Percentiles rank a stretch among this genome's conserved stretches.
Conservation (phyloP, 2,797 vertebrate genomes). For the Bucorvus abyssinicus region DNA sequence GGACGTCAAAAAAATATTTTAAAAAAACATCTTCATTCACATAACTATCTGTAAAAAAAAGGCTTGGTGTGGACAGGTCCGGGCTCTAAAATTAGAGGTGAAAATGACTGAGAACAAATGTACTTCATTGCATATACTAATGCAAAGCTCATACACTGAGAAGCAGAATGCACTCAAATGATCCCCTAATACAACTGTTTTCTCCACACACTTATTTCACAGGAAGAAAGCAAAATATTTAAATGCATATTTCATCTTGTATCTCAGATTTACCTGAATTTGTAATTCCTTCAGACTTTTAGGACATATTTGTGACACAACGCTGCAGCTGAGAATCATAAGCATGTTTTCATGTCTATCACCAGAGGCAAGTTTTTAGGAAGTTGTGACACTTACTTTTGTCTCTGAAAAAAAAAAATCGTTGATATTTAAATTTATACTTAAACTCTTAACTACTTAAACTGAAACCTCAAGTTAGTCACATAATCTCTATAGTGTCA, state of each 20-base stretch:
- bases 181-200: background rate
- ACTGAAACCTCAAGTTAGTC: background rate
- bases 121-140: background rate
- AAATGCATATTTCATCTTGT: background rate
- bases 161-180: background rate
- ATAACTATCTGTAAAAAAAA: background rate
- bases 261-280: background rate
- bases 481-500: no score
- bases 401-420: background rate
- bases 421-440: background rate
- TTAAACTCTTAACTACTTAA: background rate
- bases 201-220: background rate
- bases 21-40: background rate
- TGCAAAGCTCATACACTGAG: background rate
- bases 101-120: background rate
- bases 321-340: background rate
- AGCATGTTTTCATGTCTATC: background rate
- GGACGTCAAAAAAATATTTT: background rate
- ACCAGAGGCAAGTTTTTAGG: background rate
- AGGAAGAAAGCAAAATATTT: background rate
- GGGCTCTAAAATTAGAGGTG: background rate
- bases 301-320: background rate
- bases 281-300: background rate
- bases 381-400: background rate
- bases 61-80: background rate